A percentile compares a stretch with the other conserved stretches of the same genome.
These are phyloP conservation scores for Drosophila histrio DNA, from an alignment of 2,888 invertebrate genomes.

Conservation along the genomic window DNA sequence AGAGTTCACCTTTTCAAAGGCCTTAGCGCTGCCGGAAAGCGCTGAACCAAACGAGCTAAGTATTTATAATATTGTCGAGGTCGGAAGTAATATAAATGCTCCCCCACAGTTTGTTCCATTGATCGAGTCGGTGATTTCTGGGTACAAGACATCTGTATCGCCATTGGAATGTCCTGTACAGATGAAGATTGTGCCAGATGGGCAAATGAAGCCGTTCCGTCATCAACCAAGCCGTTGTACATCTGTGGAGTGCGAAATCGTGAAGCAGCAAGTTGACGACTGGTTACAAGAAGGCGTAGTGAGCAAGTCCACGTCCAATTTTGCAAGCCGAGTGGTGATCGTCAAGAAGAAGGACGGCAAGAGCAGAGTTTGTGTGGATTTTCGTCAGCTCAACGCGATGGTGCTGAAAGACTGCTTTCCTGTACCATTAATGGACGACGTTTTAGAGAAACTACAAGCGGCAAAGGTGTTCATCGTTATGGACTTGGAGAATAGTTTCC, in stretches of 20 bases:
- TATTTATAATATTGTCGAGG: neutral
- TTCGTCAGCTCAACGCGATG: neutral
- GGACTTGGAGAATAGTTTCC: neutral
- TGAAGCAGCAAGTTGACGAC: neutral
- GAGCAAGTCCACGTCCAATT: neutral
- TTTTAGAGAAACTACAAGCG: neutral
- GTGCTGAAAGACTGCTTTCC: neutral
- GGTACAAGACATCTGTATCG: no score
- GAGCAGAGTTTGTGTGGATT: neutral
- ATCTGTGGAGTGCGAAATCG: no score
- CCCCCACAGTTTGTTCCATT: no score
- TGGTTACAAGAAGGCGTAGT: neutral
- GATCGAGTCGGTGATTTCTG: no score
- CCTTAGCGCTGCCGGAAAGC: no score
- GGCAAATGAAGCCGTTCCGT: no score
- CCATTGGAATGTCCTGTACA: no score
- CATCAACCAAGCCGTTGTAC: no score
- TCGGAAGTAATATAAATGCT: neutral
- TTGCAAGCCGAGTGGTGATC: conserved; percentile 1
- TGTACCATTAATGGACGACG: conserved; percentile 1
- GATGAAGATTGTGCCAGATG: no score
- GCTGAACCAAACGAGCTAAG: neutral
- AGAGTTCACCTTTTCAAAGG: no score
- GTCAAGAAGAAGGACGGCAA: neutral
- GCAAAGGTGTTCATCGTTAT: neutral